Evolutionary conservation across 2,797 vertebrate species (phyloP).

Genomic region (Pelobates cultripes): DNA sequence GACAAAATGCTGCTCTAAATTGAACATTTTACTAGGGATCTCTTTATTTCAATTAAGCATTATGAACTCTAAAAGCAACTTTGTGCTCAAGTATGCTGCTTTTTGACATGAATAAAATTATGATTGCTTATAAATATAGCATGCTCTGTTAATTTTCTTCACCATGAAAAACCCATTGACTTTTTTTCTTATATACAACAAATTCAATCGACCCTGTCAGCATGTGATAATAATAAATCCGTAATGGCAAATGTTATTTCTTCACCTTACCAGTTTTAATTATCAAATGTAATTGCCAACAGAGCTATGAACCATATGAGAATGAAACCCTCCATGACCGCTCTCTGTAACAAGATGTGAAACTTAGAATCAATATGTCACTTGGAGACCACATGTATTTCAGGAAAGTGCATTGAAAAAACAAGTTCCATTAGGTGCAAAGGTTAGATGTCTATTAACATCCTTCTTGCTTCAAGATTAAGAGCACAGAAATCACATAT

Average conservation of each 20-base stretch:
- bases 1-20: too few species aligned
- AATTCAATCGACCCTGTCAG: conserved; percentile 11
- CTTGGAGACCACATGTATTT: conserved; percentile 28
- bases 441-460: conserved; percentile 37
- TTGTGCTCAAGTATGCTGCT: too few species aligned
- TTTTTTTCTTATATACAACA: not conserved
- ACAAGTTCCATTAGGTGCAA: conserved; percentile 9
- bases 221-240: conserved; percentile 24
- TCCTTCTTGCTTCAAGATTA: not conserved
- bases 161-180: too few species aligned
- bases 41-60: too few species aligned
- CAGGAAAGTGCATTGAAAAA: conserved; percentile 9
- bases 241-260: conserved; percentile 8
- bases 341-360: conserved; percentile 28
- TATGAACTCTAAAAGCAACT: too few species aligned
- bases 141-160: too few species aligned
- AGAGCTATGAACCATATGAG: conserved; percentile 7
- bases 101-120: too few species aligned
- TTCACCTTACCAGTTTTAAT: conserved; percentile 37
- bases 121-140: too few species aligned
- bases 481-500: not conserved
- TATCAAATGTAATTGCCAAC: conserved; percentile 44
- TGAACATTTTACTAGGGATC: too few species aligned
- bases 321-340: conserved; percentile 30
- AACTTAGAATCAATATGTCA: conserved; percentile 42